Percentiles rank a stretch among this genome's conserved stretches.
Conservation (phyloP, 2,888 invertebrate species). For the Campoplex nolae region DNA sequence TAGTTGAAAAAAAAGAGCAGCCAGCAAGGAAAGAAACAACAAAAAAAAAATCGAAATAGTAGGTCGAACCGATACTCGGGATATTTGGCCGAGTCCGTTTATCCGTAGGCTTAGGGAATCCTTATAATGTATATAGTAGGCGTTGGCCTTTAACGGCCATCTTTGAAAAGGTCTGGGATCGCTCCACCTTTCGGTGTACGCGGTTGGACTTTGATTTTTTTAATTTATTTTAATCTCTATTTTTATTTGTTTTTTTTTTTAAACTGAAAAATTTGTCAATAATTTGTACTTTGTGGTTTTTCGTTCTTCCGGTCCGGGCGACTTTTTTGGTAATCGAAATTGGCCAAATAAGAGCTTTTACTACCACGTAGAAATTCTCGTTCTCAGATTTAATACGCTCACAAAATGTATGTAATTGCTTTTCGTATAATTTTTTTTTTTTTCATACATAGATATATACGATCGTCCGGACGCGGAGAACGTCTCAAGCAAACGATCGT, state of each 20-base stretch:
- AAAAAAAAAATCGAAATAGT: slow-evolving; percentile 24
- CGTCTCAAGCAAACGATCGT: slow-evolving; percentile 54
- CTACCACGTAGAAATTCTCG: slow-evolving; percentile 5
- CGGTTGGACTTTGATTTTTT: slow-evolving; percentile 14
- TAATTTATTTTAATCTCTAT: slow-evolving; percentile 19
- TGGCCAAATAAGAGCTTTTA: slow-evolving; percentile 61
- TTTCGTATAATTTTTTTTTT: slow-evolving; percentile 14
- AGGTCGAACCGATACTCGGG: slow-evolving; percentile 34
- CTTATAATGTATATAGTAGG: slow-evolving; percentile 60
- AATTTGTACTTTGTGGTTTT: slow-evolving; percentile 59
- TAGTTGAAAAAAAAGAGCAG: slow-evolving; percentile 35
- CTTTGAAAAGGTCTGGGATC: slow-evolving; percentile 66
- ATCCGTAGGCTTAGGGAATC: slow-evolving; percentile 52
- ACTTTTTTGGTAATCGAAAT: slow-evolving; percentile 36
- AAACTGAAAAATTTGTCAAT: slow-evolving; percentile 42
- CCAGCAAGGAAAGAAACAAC: slow-evolving; percentile 15
- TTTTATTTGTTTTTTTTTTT: slow-evolving; percentile 17
- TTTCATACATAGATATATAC: slow-evolving; percentile 59
- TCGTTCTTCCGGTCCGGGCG: slow-evolving; percentile 65
- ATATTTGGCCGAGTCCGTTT: slow-evolving; percentile 28
- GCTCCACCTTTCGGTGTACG: slow-evolving; percentile 71
- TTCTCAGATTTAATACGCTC: slow-evolving; percentile 44
- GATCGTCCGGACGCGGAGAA: slow-evolving; percentile 62
- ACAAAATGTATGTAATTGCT: slow-evolving; percentile 52
- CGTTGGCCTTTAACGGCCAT: slow-evolving; percentile 72